Evolutionary conservation across 2,888 invertebrate genomes (phyloP), one percentile per base, ranked within the genome.

Genomic region (Tenodera sinensis): DNA sequence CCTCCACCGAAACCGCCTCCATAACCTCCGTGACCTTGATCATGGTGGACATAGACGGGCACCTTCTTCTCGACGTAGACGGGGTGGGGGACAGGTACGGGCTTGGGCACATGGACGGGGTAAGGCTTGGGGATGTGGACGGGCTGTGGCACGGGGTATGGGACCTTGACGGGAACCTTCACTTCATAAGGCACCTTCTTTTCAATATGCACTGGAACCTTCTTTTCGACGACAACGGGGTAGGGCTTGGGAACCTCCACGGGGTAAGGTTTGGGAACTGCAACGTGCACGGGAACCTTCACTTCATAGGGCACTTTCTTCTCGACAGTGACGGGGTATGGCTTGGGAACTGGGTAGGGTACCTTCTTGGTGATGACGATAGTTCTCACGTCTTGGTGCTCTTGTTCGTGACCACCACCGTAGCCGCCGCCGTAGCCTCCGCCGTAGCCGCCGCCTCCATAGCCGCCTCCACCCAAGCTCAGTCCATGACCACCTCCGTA

Each of bases 191-290:
- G 89, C 28, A 88, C 88, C 84, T 90, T 89, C 71, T 84, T 88
- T 30, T 88, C 89, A 7, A 90, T 95, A 28, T 95, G 94, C 30
- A 97, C 83, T 14, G 92, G 92, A 28, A 92, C 91, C 83, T 90
- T 91, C 88, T 91, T 92, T 88, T 91, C 92, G 6, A 92, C 92
- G 25, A 91, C 90, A 6, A 89, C 90, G 25, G 90, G 87, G 89
- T 89, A 90, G 25, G 90, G 90, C 84, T 90, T 88, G 28, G 88
- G 88, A 27, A 90, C 93, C 90, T 93, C 93, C 9, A 97, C 96
- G 92, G 97, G 96, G 93, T 96, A 96, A 90, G 97, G 97, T 93
- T 96, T 95, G 93, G 96, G 96, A 30, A 95, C 95, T n/a, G 89
- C 87, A 15, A 89, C 89, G 71, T 89, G 88, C 89, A 96, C 96